Conservation (phyloP, 23 tunicate species). For the Halocynthia roretzi region DNA sequence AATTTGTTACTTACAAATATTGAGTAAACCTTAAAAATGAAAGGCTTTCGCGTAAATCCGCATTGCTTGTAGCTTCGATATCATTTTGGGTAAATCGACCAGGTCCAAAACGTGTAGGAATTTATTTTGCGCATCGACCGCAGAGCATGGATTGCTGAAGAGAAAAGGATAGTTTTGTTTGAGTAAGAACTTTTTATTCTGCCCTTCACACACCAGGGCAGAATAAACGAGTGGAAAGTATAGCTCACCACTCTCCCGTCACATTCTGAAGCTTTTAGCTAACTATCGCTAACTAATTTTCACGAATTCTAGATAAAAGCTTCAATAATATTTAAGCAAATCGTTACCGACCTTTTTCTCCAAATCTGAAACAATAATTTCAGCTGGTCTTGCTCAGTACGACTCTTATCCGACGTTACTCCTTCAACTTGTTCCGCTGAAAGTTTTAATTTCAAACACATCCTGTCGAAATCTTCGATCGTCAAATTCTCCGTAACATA, state of each 20-base stretch:
- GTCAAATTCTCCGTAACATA: constrained; percentile 19
- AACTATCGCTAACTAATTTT: too few relatives aligned
- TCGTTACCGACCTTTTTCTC: constrained; percentile 14
- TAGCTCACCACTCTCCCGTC: too few relatives aligned
- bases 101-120: constrained; percentile 31
- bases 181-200: too few relatives aligned
- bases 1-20: too few relatives aligned
- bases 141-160: constrained; percentile 15
- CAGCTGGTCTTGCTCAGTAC: constrained; percentile 40
- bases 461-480: constrained; percentile 36
- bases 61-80: constrained; percentile 31
- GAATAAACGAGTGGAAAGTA: too few relatives aligned
- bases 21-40: constrained; percentile 4
- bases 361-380: constrained; percentile 17
- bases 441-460: constrained; percentile 29
- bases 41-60: constrained; percentile 32
- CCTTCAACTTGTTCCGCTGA: constrained; percentile 12
- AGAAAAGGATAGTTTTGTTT: not conserved
- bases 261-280: too few relatives aligned
- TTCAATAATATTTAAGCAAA: not conserved
- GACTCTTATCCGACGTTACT: constrained; percentile 19
- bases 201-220: too few relatives aligned
- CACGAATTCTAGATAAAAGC: not conserved
- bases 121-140: constrained; percentile 32
- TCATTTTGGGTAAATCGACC: constrained; percentile 33